Evolutionary conservation across 2,888 invertebrate genomes (phyloP).

Genomic region (Koerneria pararmatus): DNA sequence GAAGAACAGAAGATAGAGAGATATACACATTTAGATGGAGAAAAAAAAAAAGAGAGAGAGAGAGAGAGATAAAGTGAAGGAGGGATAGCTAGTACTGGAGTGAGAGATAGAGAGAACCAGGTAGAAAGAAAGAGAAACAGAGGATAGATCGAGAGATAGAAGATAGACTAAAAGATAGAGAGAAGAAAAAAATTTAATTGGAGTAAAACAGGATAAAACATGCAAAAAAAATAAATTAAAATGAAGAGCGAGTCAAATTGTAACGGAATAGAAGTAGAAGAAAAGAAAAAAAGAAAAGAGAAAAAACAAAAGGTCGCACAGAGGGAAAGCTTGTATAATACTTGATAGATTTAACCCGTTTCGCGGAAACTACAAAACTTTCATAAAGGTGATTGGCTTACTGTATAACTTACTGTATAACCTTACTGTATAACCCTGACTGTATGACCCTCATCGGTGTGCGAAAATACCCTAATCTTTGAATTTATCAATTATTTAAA

Average conservation of each 20-base stretch:
- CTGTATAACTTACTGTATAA: too few relatives aligned
- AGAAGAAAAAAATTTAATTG: neutral
- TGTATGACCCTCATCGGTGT: too few relatives aligned
- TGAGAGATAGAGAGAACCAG: slow-evolving; percentile 4
- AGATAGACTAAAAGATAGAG: neutral
- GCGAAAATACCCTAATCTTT: too few relatives aligned
- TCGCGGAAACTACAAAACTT: too few relatives aligned
- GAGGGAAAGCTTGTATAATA: too few relatives aligned
- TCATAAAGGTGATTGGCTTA: too few relatives aligned
- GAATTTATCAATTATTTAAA: too few relatives aligned
- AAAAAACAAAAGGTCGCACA: neutral
- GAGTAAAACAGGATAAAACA: too few relatives aligned
- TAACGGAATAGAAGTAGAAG: slow-evolving; percentile 1
- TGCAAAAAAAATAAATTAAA: too few relatives aligned
- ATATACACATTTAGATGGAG: neutral
- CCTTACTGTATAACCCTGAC: too few relatives aligned
- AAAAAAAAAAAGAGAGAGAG: slow-evolving; percentile 14
- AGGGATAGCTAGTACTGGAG: neutral
- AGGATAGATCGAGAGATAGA: neutral
- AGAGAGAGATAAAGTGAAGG: slow-evolving; percentile 1
- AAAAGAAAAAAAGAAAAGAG: neutral
- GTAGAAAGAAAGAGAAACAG: neutral
- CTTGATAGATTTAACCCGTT: too few relatives aligned
- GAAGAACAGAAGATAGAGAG: slow-evolving; percentile 15
- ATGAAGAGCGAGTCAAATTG: too few relatives aligned